Evolutionary conservation across 1,140 invertebrate species (phyloP).

Genomic region (Nasonia longicornis): DNA sequence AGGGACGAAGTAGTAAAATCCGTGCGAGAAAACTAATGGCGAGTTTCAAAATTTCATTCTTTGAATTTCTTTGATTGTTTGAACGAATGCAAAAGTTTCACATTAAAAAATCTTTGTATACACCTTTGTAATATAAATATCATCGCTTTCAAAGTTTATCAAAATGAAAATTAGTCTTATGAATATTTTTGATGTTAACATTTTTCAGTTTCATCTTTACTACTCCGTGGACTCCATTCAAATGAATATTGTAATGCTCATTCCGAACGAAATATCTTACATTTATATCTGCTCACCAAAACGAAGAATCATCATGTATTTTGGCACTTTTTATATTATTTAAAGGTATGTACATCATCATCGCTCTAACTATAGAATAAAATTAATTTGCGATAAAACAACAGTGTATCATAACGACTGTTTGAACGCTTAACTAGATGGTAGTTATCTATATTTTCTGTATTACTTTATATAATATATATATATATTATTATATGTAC

Average conservation of each 20-base stretch:
- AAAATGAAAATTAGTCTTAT: neutral
- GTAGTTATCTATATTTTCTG: constrained; percentile 21
- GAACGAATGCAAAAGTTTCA: neutral
- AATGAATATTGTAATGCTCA: neutral
- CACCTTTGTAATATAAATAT: neutral
- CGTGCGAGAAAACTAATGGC: neutral
- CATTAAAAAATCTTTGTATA: neutral
- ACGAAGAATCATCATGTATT: constrained; percentile 31
- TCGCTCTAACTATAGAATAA: constrained; percentile 26
- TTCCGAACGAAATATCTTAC: constrained; percentile 7
- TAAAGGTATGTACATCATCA: constrained; percentile 43
- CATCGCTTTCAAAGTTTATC: neutral
- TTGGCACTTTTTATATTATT: constrained; percentile 46
- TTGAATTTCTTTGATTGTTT: neutral
- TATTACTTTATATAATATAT: constrained; percentile 21
- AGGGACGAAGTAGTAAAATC: neutral
- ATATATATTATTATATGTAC: constrained; percentile 18
- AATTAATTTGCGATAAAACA: constrained; percentile 34
- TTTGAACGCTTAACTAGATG: constrained; percentile 10
- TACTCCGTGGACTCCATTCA: neutral
- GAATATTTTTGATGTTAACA: neutral
- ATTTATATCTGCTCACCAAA: constrained; percentile 2
- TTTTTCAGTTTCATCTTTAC: neutral
- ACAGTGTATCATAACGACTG: constrained; percentile 11
- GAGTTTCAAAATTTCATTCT: neutral